A percentile compares a stretch with the other conserved stretches of the same genome.
Conservation (phyloP, 2,888 invertebrate genomes). For the Tanypteryx hageni region DNA sequence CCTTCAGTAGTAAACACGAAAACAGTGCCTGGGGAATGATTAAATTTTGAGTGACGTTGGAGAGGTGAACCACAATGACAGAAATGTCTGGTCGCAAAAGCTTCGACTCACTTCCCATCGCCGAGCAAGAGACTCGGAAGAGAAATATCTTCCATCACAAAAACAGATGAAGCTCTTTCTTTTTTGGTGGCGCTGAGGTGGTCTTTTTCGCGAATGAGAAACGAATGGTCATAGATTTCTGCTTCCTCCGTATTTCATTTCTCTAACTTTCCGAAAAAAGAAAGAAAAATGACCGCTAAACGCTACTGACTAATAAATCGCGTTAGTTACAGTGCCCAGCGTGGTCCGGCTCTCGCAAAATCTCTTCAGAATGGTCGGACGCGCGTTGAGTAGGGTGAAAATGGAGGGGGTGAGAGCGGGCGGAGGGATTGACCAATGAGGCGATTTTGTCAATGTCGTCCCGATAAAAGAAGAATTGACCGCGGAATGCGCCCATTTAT, state of each 20-base stretch:
- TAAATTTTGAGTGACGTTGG: no score
- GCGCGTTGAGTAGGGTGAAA: neutral
- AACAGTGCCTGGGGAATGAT: no score
- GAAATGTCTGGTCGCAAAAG: no score
- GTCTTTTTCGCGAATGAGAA: neutral
- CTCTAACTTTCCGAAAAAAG: neutral
- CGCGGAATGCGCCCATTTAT: slow-evolving; percentile 51
- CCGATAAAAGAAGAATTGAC: slow-evolving; percentile 55
- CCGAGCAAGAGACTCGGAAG: no score
- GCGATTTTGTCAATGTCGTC: slow-evolving; percentile 50
- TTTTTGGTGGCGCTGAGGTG: neutral
- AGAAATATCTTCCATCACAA: neutral
- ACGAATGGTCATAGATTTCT: slow-evolving; percentile 16
- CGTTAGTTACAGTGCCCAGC: neutral
- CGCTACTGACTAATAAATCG: neutral
- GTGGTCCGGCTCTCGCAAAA: neutral
- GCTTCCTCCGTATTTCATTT: neutral
- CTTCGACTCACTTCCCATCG: neutral
- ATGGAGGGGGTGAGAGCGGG: neutral
- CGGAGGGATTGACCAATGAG: slow-evolving; percentile 50
- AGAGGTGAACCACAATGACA: no score
- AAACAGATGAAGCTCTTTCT: slow-evolving; percentile 1
- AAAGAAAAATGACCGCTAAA: neutral
- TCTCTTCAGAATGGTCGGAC: neutral
- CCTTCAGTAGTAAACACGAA: no score